A percentile compares a stretch with the other conserved stretches of the same genome.
Evolutionary conservation across 1,140 invertebrate species (phyloP).

Genomic region (Drosophila tropicalis): DNA sequence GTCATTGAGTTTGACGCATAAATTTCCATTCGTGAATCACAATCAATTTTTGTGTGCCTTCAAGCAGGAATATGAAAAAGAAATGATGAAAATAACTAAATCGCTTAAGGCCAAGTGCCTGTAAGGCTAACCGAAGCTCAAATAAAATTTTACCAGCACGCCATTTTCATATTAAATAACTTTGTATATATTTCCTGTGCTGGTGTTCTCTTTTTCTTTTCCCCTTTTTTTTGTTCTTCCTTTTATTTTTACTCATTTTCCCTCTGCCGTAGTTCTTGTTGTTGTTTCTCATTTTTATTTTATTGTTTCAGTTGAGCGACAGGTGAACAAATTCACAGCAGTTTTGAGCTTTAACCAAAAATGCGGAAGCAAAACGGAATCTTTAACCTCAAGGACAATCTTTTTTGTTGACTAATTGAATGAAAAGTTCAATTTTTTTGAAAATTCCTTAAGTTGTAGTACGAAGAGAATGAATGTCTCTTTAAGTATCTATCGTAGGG

Average conservation of each 20-base stretch:
- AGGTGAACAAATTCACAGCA: slow-evolving; percentile 70
- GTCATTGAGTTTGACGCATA: slow-evolving; percentile 43
- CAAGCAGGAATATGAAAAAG: slow-evolving; percentile 25
- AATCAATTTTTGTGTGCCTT: slow-evolving; percentile 56
- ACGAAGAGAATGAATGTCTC: too few relatives aligned
- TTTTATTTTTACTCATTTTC: slow-evolving; percentile 19
- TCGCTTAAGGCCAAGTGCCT: slow-evolving; percentile 55
- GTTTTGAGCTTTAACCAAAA: slow-evolving; percentile 42
- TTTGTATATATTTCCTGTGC: slow-evolving; percentile 74
- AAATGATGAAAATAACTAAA: slow-evolving; percentile 39
- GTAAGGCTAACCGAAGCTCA: slow-evolving; percentile 52
- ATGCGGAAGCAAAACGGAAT: background rate
- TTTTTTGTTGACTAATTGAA: slow-evolving; percentile 43
- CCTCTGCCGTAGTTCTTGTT: background rate
- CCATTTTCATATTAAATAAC: slow-evolving; percentile 80
- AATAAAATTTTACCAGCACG: slow-evolving; percentile 72
- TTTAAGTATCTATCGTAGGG: slow-evolving; percentile 20
- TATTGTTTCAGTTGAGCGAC: slow-evolving; percentile 62
- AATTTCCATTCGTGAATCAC: slow-evolving; percentile 45
- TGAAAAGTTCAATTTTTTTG: slow-evolving; percentile 27
- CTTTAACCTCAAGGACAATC: slow-evolving; percentile 20
- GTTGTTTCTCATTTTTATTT: slow-evolving; percentile 14
- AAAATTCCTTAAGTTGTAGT: background rate
- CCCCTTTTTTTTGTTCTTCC: background rate
- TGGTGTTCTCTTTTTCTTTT: slow-evolving; percentile 40